phyloP scores from a whole-genome alignment of 2,113 vertebrate species.

The Nycticorax nycticorax region DNA sequence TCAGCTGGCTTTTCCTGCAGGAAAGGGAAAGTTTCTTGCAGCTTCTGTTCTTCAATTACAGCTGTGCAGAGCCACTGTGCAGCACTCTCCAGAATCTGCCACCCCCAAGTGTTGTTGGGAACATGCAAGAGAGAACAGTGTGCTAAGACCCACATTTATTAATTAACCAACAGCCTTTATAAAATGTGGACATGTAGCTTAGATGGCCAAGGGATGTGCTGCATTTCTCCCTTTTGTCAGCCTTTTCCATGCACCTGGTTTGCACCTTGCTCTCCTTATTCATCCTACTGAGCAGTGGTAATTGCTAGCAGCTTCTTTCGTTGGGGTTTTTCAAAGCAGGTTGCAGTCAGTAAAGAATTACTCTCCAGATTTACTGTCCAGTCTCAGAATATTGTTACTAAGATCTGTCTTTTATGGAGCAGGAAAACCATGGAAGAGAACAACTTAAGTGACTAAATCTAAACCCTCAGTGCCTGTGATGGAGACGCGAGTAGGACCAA shows the following conservation, averaged over 20 bases:
- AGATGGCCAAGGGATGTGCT: neutral
- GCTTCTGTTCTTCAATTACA: neutral
- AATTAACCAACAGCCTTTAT: neutral
- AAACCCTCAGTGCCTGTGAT: neutral
- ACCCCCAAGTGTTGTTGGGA: neutral
- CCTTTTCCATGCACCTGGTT: neutral
- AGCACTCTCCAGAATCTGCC: neutral
- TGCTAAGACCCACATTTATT: neutral
- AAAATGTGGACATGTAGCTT: neutral
- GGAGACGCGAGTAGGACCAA: neutral
- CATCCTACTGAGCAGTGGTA: neutral
- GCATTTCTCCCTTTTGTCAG: neutral
- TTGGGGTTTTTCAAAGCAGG: neutral
- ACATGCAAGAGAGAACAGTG: neutral
- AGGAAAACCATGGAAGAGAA: neutral
- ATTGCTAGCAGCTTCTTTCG: neutral
- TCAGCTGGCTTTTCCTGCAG: neutral
- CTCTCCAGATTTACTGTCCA: neutral
- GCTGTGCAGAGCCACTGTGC: neutral
- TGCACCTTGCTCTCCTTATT: neutral
- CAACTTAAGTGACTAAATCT: neutral
- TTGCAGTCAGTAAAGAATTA: neutral
- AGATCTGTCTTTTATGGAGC: neutral
- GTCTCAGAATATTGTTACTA: neutral
- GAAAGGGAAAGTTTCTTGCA: neutral